Conservation (phyloP, 2,888 invertebrate species). For the Acanthopleura granulata region DNA sequence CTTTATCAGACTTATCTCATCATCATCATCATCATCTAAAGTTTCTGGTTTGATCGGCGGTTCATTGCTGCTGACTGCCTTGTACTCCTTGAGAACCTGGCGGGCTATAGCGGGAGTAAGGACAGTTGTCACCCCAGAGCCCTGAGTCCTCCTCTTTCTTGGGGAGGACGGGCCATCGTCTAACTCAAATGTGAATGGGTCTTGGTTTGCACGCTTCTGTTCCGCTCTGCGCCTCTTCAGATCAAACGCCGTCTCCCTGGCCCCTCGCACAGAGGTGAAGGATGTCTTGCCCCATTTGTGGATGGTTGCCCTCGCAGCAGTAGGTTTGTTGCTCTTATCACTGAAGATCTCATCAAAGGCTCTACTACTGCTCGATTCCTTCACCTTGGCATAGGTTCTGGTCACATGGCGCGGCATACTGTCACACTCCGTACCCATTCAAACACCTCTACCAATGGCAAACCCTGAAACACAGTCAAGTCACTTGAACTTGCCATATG, state of each 20-base stretch:
- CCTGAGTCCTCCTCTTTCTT: background rate
- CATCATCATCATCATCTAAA: conserved; percentile 30
- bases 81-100: background rate
- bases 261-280: conserved; percentile 49
- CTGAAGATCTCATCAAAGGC: conserved; percentile 55
- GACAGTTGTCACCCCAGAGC: background rate
- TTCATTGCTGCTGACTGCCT: background rate
- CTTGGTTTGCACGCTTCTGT: conserved; percentile 30
- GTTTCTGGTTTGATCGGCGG: background rate
- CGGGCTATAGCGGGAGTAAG: background rate
- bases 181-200: conserved; percentile 60
- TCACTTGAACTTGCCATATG: no score
- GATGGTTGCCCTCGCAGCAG: conserved; percentile 38
- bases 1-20: conserved; percentile 34
- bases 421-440: conserved; percentile 9
- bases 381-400: conserved; percentile 47
- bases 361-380: conserved; percentile 44
- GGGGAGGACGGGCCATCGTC: conserved; percentile 37
- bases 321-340: conserved; percentile 35
- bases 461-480: no score
- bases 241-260: background rate
- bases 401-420: conserved; percentile 14
- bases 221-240: conserved; percentile 24
- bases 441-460: background rate
- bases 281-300: conserved; percentile 60